phyloP scores from a whole-genome alignment of 2,888 invertebrate genomes.

The Melanostoma scalare region DNA sequence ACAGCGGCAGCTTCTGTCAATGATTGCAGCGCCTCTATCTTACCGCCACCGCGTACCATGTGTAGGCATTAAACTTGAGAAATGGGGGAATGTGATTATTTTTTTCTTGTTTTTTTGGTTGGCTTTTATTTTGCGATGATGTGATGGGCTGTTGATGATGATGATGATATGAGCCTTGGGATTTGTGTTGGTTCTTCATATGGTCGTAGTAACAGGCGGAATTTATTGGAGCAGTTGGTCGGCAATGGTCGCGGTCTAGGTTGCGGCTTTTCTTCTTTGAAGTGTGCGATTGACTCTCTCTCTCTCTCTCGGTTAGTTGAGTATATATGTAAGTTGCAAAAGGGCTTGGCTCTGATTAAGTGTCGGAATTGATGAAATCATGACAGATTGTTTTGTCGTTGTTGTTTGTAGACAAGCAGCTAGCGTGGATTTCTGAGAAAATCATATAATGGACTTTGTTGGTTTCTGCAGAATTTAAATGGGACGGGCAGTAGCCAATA shows the following conservation, averaged over 20 bases:
- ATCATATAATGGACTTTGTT: conserved; percentile 13
- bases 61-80: conserved; percentile 53
- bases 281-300: not conserved
- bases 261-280: conserved; percentile 56
- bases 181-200: conserved; percentile 27
- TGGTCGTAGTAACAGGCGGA: conserved; percentile 20
- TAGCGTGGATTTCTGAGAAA: conserved; percentile 20
- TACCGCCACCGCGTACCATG: conserved; percentile 27
- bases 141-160: conserved; percentile 65
- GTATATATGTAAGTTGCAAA: conserved; percentile 41
- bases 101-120: conserved; percentile 20
- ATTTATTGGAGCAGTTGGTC: conserved; percentile 61
- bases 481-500: conserved; percentile 10
- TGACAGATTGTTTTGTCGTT: conserved; percentile 44
- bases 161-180: conserved; percentile 65
- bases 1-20: conserved; percentile 48
- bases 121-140: conserved; percentile 44
- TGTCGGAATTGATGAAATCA: conserved; percentile 69
- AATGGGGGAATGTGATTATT: conserved; percentile 36
- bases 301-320: not conserved
- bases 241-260: conserved; percentile 58
- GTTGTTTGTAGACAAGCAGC: not conserved
- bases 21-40: conserved; percentile 41
- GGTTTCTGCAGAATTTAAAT: conserved; percentile 34
- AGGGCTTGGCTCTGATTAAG: conserved; percentile 65